Conservation (phyloP, 2,113 vertebrate species). For the human (Homo sapiens) region DNA sequence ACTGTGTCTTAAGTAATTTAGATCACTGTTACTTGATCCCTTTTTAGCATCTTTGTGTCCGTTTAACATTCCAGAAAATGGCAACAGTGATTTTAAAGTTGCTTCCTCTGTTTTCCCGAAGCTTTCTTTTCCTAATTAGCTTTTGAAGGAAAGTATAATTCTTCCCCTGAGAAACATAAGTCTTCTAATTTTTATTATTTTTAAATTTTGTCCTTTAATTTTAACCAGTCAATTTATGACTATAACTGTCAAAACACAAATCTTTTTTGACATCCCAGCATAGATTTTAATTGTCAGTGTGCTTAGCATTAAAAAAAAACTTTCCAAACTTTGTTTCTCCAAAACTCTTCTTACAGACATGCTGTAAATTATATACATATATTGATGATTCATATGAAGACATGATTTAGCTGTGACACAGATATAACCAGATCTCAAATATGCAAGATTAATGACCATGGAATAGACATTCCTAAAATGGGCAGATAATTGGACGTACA, state of each 20-base stretch:
- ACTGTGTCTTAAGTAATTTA: too few relatives aligned
- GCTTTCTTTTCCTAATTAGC: not conserved
- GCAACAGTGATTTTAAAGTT: not conserved
- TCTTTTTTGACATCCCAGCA: not conserved
- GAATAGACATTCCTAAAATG: not conserved
- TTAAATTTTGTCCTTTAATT: not conserved
- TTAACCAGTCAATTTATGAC: not conserved
- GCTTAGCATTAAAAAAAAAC: not conserved
- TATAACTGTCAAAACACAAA: not conserved
- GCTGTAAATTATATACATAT: not conserved
- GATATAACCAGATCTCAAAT: not conserved
- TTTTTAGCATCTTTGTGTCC: not conserved
- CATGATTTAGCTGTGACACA: not conserved
- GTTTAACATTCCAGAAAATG: not conserved
- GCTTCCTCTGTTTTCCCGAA: not conserved
- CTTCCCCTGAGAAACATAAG: not conserved
- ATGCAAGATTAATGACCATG: not conserved
- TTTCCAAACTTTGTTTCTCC: not conserved
- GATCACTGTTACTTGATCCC: not conserved
- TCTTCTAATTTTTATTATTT: not conserved
- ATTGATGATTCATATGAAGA: not conserved
- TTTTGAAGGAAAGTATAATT: not conserved
- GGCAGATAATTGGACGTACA: not conserved
- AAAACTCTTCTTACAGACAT: not conserved
- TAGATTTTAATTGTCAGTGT: conserved; percentile 6